phyloP scores from a whole-genome alignment of 2,888 invertebrate genomes.

The Loripinus fragilis region DNA sequence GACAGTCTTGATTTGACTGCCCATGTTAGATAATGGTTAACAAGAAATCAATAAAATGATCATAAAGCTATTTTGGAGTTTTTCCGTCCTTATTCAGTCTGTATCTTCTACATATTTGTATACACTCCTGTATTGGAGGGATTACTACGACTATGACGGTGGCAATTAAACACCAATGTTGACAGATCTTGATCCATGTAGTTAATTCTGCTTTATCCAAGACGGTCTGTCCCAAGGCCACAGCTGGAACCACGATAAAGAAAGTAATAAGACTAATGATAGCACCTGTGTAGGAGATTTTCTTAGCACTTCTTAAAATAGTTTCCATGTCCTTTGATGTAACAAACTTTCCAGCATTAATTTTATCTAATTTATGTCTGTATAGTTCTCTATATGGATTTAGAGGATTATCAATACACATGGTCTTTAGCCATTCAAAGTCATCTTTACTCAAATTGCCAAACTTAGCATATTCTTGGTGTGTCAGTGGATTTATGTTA shows the following conservation, averaged over 20 bases:
- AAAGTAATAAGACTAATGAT: constrained; percentile 32
- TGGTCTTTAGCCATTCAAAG: constrained; percentile 71
- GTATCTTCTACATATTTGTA: constrained; percentile 45
- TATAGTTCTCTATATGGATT: constrained; percentile 67
- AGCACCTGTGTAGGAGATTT: constrained; percentile 15
- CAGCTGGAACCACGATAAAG: constrained; percentile 40
- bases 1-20: too few relatives aligned
- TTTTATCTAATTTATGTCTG: constrained; percentile 64
- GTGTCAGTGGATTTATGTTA: neutral
- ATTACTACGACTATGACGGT: constrained; percentile 50
- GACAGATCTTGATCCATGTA: constrained; percentile 45
- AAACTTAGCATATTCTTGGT: neutral
- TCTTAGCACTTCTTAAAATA: neutral
- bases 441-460: neutral
- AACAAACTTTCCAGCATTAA: constrained; percentile 33
- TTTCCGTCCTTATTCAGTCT: constrained; percentile 14
- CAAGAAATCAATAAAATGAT: constrained; percentile 38
- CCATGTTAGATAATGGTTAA: constrained; percentile 36
- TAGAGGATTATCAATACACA: constrained; percentile 74
- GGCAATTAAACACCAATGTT: constrained; percentile 52
- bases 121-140: constrained; percentile 50
- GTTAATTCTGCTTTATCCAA: constrained; percentile 33
- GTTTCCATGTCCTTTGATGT: neutral
- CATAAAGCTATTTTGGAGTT: constrained; percentile 4
- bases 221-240: constrained; percentile 40